Evolutionary conservation across 2,113 vertebrate species (phyloP), one percentile per base, ranked within the genome.

Genomic region (Otis tarda): DNA sequence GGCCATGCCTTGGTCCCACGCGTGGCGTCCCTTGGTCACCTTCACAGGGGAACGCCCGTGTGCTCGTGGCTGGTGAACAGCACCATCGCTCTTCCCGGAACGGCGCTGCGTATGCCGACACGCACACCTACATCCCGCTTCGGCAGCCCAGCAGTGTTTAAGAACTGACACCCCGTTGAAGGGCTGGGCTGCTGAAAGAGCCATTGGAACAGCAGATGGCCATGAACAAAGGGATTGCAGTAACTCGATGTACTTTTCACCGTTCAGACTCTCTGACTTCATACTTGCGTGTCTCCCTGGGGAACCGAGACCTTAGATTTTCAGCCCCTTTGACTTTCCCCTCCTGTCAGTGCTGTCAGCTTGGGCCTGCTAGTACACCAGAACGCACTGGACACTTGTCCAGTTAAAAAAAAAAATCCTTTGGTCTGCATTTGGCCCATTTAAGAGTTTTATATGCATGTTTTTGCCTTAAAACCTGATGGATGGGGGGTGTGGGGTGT

Each of bases 71-170:
- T 52, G 56, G 5, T 4, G 64, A 35, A 0, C 47, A 28, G 60
- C 53, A 6, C 39, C 55, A 1, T 5, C 7, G 55, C 28, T 12
- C 82, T 67, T 28, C 60, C 41, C 4, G 2, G 19, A 45, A 22
- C 20, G 37, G 15, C 4, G 1, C 59, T 22, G 45, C 2, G 0
- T n/a, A 16, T 30, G 12, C 56, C 61, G 5, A 7, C 30, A 0
- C 0, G 18, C 24, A 7, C 8, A 0, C 14, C 43, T 28, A 3
- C 37, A 2, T 30, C 68, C n/a, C 0, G 0, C 39, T 24, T 5
- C 0, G 0, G 18, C 57, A 55, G 63, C 79, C 60, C 88, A 15
- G 53, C 25, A 7, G 39, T 17, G 0, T 28, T 78, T 12, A 5
- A 12, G 77, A 73, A 84, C 82, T 60, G 64, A 70, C 89, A 20